Percentiles rank a stretch among this genome's conserved stretches.
phyloP scores from a whole-genome alignment of 2,888 invertebrate species.

The Cordilura impudica region DNA sequence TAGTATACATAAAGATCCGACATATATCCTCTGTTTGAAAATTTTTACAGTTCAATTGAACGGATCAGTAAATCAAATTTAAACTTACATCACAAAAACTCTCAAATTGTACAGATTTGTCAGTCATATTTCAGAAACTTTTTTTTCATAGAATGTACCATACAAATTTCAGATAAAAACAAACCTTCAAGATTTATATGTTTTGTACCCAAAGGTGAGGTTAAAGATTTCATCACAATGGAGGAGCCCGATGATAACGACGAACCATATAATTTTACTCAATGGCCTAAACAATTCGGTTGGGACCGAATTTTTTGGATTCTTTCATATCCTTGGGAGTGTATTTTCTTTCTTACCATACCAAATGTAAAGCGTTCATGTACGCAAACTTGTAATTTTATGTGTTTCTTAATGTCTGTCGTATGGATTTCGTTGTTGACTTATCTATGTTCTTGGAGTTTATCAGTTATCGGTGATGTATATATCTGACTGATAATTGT shows the following conservation, averaged over 20 bases:
- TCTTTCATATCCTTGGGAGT: constrained; percentile 86
- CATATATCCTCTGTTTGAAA: too few species aligned
- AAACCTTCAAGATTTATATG: constrained; percentile 79
- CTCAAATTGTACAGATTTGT: too few species aligned
- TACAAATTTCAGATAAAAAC: constrained; percentile 13
- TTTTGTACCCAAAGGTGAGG: constrained; percentile 88
- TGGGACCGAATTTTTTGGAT: constrained; percentile 81
- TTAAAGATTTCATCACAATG: constrained; percentile 80
- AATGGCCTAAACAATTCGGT: constrained; percentile 79
- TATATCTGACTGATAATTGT: not conserved
- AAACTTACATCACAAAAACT: too few species aligned
- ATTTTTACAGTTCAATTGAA: too few species aligned
- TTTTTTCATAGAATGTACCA: not conserved
- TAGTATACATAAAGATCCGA: too few species aligned
- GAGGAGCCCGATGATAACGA: constrained; percentile 69
- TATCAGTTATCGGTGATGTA: constrained; percentile 85
- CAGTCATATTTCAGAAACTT: not conserved
- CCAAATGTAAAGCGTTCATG: constrained; percentile 86
- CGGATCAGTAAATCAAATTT: too few species aligned
- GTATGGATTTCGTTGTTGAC: constrained; percentile 88
- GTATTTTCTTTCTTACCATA: constrained; percentile 84
- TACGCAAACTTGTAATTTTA: constrained; percentile 79
- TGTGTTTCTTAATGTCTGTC: constrained; percentile 84
- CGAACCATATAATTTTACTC: constrained; percentile 70
- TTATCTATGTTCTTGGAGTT: constrained; percentile 92